Percentiles rank a stretch among this genome's conserved stretches.
These are phyloP conservation scores for Spizella passerina DNA, from an alignment of 2,797 vertebrate species.

Conservation along the genomic window DNA sequence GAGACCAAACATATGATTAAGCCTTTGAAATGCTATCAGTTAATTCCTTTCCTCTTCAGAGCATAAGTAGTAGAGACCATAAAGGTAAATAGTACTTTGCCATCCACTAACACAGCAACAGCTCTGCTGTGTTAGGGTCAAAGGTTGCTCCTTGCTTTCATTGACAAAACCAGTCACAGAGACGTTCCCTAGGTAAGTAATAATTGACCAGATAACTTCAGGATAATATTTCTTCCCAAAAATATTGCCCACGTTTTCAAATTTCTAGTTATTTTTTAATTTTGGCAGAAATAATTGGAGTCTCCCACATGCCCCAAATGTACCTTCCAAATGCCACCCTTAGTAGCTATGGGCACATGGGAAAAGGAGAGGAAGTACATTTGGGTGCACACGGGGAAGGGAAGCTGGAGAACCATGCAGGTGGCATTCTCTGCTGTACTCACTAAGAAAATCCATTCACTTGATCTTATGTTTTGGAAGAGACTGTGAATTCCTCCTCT, in stretches of 20 bases:
- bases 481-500: background rate
- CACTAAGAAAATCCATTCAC: background rate
- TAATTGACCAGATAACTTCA: background rate
- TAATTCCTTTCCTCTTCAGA: background rate
- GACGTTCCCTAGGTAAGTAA: background rate
- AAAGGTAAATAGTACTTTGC: background rate
- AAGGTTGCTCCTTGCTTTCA: background rate
- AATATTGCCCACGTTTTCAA: background rate
- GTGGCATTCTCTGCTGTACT: background rate
- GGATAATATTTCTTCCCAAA: background rate
- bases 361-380: background rate
- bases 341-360: background rate
- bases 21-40: background rate
- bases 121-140: background rate
- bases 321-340: background rate
- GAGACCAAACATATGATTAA: background rate
- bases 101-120: background rate
- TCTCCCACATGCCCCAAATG: accelerated
- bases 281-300: background rate
- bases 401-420: background rate
- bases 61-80: background rate
- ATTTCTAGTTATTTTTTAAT: background rate
- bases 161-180: background rate
- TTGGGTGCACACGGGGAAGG: background rate
- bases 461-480: background rate